Base-by-base conservation (phyloP, 2,113 vertebrate genomes). In the Ameiurus melas region DNA sequence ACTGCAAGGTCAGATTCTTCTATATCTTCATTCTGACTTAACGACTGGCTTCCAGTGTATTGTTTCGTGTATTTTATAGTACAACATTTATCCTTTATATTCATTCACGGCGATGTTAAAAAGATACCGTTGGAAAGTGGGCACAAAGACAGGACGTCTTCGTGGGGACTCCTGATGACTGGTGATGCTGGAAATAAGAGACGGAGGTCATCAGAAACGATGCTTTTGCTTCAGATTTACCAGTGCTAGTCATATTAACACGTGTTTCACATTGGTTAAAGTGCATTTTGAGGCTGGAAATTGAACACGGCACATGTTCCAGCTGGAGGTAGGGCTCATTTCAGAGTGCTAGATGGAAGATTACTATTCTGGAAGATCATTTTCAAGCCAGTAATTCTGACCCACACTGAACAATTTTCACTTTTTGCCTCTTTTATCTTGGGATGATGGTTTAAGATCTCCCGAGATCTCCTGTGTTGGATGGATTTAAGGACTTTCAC, bases 1-100 rank as follows among this genome's bases (percentile, higher is more conserved):
- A 92, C 84, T 97, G 96, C 93, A 97, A 97, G 95, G 97, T 99
- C 95, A 96, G 95, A 68, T 25, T 7, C 55, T 2, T 85, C 13
- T 51, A 2, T 22, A 16, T 68, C 47, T 58, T 4, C 22, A 88
- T 0, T 62, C 3, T 57, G 75, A 77, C 10, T 47, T 77, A 13
- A 13, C 47, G 4, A 27, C 36, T 12, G 7, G 19, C 19, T 43
- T 73, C 33, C 19, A 20, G 33, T 43, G 36, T 22, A 12, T 43
- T 75, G 19, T 27, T 78, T 47, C 27, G 10, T n/a, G 73, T 17
- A 14, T 51, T 27, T 51, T 51, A 14, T 6, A 30, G 27, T 51
- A 51, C 16, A 78, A 51, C 13, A 7, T n/a, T 78, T 12, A 43
- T 25, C 43, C 20, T 43, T 22, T 25, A 75, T 2, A 25, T 5